Evolutionary conservation across 1,140 invertebrate species (phyloP), one percentile per base, ranked within the genome.

Genomic region (Drosophila willistoni): DNA sequence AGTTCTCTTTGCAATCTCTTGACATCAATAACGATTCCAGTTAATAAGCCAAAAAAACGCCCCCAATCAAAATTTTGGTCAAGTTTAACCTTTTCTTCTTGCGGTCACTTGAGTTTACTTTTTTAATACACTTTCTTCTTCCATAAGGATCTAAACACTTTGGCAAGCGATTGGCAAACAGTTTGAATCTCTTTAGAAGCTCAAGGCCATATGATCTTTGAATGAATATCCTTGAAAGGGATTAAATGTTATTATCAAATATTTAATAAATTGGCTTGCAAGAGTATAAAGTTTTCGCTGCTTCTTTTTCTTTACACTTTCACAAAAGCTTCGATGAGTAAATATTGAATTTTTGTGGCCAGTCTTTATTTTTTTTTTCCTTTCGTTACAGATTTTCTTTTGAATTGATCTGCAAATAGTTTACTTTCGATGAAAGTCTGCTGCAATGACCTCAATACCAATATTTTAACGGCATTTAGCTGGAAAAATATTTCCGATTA

Each of bases 391-490:
- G 66, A 59, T 77, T 86, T 86, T 86, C 76, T 71, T 86, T 82
- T 87, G 71, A 60, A 77, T 70, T 71, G 79, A 77, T 86, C 79
- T 63, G 73, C 84, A 86, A 86, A 83, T 86, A 86, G 83, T 86
- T 86, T 75, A 89, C 83, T 86, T 86, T 86, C 83, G 85, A 89
- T 87, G 83, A 86, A 86, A 86, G 82, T 86, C 79, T 41, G 36
- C 65, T 55, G 65, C 68, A 64, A 79, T 87, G 83, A 86, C 83
- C 83, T 68, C 83, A 78, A 80, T 86, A 61, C 56, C 19, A 61
- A 59, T 10, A 22, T 51, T 51, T 51, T 70, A 83, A 79, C 77
- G 83, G 66, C 67, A 66, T 57, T 61, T 67, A 73, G 63, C 64
- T 80, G 79, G 67, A 79, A 62, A 61, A 69, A 56, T 66, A 67